Base-by-base conservation (phyloP, 2,888 invertebrate species). In the Xestia sexstrigata region DNA sequence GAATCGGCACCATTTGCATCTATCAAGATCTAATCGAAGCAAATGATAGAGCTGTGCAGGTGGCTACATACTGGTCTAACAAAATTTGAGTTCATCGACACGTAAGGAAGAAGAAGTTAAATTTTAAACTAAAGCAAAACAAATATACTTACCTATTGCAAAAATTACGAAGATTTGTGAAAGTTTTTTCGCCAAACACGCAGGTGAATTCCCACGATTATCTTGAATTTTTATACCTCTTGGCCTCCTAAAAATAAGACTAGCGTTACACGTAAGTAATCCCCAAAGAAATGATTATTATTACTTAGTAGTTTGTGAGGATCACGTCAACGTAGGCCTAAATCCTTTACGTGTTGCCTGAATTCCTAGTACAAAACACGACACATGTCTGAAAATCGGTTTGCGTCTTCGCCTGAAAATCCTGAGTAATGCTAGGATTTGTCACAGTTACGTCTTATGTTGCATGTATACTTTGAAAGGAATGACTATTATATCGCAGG, bases 401-500 rank as follows among this genome's bases (percentile, higher is more conserved):
- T 80, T 70, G 73, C 58, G 81, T 83, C 81, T 76, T 74, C 81
- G 79, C 69, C 63, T 79, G 82, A 74, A 85, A 88, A 89, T 83
- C 89, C 84, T 84, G 83, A 89, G 81, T 84, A 86, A 89, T 89
- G 86, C 78, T 70, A 52, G 83, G 89, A 88, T 89, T 89, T 89
- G 83, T 81, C 78, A 45, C 74, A 70, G 78, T 76, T 73, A 60
- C 69, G 70, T 62, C 77, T 42, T 65, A 42, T 42, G 65, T 65
- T 42, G n/a, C 65, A 42, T 74, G 74, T 78, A n/a, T n/a, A 79
- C 74, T 87, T 83, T 77, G 68, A 39, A 49, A 67, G 63, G 62
- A 77, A 82, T 68, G 55, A 73, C 67, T 67, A 82, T 82, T 78
- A 65, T 79, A 68, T 79, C 55, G 74, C 69, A 20, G 9, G 69